Conservation (phyloP, 2,797 vertebrate species). For the Artibeus jamaicensis region DNA sequence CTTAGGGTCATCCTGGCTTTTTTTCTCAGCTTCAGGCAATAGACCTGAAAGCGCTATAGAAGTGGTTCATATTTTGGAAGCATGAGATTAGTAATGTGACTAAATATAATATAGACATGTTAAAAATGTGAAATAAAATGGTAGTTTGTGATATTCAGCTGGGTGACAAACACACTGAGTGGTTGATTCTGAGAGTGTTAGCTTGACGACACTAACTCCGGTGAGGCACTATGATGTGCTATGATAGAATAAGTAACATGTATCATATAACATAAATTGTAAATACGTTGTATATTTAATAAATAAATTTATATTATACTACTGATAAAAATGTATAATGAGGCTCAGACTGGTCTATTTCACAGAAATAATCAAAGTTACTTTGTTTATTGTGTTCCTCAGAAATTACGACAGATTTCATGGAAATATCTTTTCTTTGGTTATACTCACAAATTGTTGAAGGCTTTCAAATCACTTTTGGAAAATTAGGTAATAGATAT, state of each 20-base stretch:
- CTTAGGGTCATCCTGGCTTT: not conserved
- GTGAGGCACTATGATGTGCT: not conserved
- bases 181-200: not conserved
- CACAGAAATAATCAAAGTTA: not conserved
- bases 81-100: not conserved
- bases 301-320: not conserved
- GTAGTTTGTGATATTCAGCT: not conserved
- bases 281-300: not conserved
- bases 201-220: not conserved
- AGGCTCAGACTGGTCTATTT: not conserved
- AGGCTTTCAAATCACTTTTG: not conserved
- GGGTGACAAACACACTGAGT: not conserved
- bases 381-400: not conserved
- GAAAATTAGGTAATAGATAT: not conserved
- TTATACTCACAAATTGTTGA: not conserved
- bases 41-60: not conserved
- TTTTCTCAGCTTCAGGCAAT: not conserved
- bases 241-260: not conserved
- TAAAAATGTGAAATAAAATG: not conserved
- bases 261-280: not conserved
- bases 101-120: not conserved
- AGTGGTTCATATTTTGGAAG: slow-evolving; percentile 25
- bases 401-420: not conserved
- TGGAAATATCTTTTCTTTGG: not conserved
- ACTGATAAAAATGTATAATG: not conserved